Conservation (phyloP, 2,113 vertebrate species). For the Equus quagga region DNA sequence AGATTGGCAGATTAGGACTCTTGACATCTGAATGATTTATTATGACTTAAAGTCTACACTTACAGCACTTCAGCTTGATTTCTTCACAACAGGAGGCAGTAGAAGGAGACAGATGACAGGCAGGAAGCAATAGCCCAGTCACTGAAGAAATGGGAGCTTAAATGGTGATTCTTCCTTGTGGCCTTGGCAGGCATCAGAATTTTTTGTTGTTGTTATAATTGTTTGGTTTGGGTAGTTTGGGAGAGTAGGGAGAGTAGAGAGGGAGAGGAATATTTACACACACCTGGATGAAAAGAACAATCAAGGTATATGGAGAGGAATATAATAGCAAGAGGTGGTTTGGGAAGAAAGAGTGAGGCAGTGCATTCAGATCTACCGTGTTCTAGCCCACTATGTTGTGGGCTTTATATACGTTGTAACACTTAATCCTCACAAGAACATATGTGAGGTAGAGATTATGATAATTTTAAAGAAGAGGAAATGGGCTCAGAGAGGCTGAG, state of each 20-base stretch:
- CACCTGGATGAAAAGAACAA: background rate
- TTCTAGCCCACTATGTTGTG: background rate
- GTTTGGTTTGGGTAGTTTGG: slow-evolving; percentile 39
- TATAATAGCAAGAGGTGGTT: background rate
- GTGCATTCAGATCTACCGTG: background rate
- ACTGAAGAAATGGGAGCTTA: slow-evolving; percentile 22
- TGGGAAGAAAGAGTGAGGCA: background rate
- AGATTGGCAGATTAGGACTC: slow-evolving; percentile 64
- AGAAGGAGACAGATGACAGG: slow-evolving; percentile 57
- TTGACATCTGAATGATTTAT: slow-evolving; percentile 68
- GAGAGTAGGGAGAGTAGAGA: background rate
- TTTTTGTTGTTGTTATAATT: background rate
- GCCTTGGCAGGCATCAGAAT: background rate
- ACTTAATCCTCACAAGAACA: background rate
- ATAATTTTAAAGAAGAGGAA: slow-evolving; percentile 1
- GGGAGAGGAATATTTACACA: background rate
- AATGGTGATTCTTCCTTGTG: background rate
- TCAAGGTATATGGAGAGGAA: background rate
- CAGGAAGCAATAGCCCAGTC: slow-evolving; percentile 43
- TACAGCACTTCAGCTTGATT: slow-evolving; percentile 61
- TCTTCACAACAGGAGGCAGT: slow-evolving; percentile 51
- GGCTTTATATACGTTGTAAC: background rate
- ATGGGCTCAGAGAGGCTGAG: background rate
- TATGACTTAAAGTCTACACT: slow-evolving; percentile 66
- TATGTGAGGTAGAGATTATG: background rate